Base-by-base conservation (phyloP, 2,797 vertebrate species). In the Cuculus canorus region DNA sequence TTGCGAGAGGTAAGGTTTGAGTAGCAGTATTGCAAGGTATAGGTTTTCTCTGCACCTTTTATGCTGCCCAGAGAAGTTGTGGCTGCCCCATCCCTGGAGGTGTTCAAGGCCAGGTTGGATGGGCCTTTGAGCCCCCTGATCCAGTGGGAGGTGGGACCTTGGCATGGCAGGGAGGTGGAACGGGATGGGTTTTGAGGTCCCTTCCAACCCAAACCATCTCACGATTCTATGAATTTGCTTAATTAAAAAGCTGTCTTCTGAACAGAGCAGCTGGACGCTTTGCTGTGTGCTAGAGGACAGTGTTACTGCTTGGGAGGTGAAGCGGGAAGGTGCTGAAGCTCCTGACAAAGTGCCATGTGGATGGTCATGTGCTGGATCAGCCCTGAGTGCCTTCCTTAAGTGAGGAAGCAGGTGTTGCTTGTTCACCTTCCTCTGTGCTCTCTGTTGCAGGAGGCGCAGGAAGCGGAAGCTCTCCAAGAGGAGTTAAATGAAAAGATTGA, bases 401-500 rank as follows among this genome's bases (percentile, higher is more conserved):
- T 12, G 47, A 47, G 60, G 79, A 53, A 80, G 50, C 60, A 2
- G 3, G 1, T 43, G 50, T n/a, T 61, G 68, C 13, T 39, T 86
- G 65, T 1, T 59, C 30, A 24, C 78, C 69, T 23, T 86, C 32
- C 4, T n/a, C 13, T 66, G 7, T 50, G 18, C 61, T 82, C 19
- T 94, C 45, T 82, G 95, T 71, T n/a, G 10, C 97, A 99, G 99
- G 99, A 98, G 4, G 98, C 98, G 0, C 98, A 97, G 95, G 99
- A 99, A 89, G 99, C 99, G 0, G 98, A 98, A 30, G 98, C 98
- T 90, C 97, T 99, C 87, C 99, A 99, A 96, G 98, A 98, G 70
- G 98, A 99, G 96, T 96, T 99, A 87, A 99, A 97, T 4, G 98
- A 99, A 96, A 99, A 99, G 97, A 99, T 99, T 23, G 99, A 99